Conservation (phyloP, 1,140 invertebrate species). For the Hypsibius dujardini region DNA sequence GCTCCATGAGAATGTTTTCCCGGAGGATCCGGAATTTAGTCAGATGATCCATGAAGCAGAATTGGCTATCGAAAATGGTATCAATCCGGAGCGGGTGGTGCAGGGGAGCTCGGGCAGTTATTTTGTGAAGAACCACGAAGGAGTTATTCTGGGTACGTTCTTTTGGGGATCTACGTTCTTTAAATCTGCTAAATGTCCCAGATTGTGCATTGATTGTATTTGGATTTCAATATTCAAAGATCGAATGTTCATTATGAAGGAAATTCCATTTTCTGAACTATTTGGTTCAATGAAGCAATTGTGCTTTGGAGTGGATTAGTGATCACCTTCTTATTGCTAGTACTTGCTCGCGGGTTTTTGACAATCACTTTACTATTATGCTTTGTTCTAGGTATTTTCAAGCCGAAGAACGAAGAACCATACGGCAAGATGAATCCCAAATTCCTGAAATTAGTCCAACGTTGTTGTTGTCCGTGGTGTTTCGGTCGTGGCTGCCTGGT, state of each 20-base stretch:
- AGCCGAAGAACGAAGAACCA: constrained; percentile 98
- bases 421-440: constrained; percentile 96
- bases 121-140: constrained; percentile 80
- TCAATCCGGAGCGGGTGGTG: constrained; percentile 86
- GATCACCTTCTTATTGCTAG: no score
- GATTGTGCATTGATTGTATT: no score
- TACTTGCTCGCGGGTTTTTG: neutral
- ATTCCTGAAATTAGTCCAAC: constrained; percentile 99
- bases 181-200: no score
- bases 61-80: constrained; percentile 76
- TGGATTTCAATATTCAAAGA: no score
- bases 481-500: constrained; percentile 94
- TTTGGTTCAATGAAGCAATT: no score
- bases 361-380: neutral
- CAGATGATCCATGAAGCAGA: constrained; percentile 77
- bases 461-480: constrained; percentile 95
- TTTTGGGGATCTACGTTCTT: no score
- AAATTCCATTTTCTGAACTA: no score
- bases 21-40: constrained; percentile 82
- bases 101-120: constrained; percentile 93
- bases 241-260: no score
- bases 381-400: constrained; percentile 68
- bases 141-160: constrained; percentile 39
- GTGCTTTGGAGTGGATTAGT: no score
- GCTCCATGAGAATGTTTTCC: constrained; percentile 32